Evolutionary conservation across 2,888 invertebrate genomes (phyloP), one percentile per base, ranked within the genome.

Genomic region (Athalia circularis): DNA sequence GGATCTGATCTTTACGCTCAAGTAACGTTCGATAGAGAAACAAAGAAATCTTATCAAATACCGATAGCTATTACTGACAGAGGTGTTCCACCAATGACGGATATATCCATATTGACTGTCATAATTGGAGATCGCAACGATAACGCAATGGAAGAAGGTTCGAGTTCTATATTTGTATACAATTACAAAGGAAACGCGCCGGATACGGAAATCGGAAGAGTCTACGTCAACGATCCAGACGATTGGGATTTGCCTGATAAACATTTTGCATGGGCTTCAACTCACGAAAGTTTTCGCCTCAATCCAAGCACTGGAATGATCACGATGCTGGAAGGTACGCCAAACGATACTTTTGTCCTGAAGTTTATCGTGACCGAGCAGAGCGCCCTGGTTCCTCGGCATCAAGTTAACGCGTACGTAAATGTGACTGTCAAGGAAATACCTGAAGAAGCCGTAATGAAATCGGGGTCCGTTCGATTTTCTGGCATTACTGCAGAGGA

Each of bases 221-320:
- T 97, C 0, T 99, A 96, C 91, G 99, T 99, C 0, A 94, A 96
- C 64, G 99, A 99, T 91, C 93, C 94, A 0, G 99, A 99, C 87
- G 99, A 99, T 88, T 99, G 99, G 99, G 99, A 99, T 90, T 91
- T 98, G 70, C 94, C 94, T 0, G 98, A 99, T 90, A 99, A 99
- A 91, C 91, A 92, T 11, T 99, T 98, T 88, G 92, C 92, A 80
- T 96, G 96, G 95, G 91, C 92, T 3, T 91, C 92, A 0, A 91
- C 91, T 54, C 93, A 94, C 82, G 92, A 93, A 0, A 93, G 94
- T 85, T 98, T 98, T 90, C 92, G 93, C 43, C 92, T 98, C 5
- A 94, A 96, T 85, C 90, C 92, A 52, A 93, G 94, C 79, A 95
- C 94, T 13, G 98, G 98, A 3, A 96, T 96, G 94, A 96, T 99